phyloP scores from a whole-genome alignment of 2,888 invertebrate genomes.

The Drosophila subsilvestris region DNA sequence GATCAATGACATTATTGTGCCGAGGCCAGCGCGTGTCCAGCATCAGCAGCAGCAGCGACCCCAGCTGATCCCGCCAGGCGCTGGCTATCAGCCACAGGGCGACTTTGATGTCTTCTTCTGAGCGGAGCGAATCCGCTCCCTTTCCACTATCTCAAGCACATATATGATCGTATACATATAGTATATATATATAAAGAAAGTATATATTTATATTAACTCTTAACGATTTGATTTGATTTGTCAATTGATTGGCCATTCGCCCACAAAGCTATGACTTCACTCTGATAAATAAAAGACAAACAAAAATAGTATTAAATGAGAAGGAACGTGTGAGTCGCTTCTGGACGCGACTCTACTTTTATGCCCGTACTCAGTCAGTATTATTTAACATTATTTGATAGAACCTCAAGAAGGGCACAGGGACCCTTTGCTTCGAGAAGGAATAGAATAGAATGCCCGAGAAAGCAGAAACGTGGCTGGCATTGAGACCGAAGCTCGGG shows the following conservation, averaged over 20 bases:
- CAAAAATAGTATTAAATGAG: slow-evolving; percentile 48
- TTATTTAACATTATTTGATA: too few species aligned
- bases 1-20: slow-evolving; percentile 83
- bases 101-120: slow-evolving; percentile 78
- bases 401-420: too few species aligned
- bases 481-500: too few species aligned
- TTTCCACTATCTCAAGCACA: slow-evolving; percentile 32
- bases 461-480: too few species aligned
- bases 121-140: slow-evolving; percentile 7
- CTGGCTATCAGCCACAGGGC: slow-evolving; percentile 53
- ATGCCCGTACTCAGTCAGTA: too few species aligned
- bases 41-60: slow-evolving; percentile 44
- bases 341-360: too few species aligned
- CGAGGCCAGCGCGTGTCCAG: slow-evolving; percentile 51
- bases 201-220: slow-evolving; percentile 66
- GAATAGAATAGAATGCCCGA: too few species aligned
- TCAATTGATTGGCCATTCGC: slow-evolving; percentile 53
- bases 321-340: too few species aligned
- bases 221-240: slow-evolving; percentile 60
- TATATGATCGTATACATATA: slow-evolving; percentile 30
- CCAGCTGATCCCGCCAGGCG: slow-evolving; percentile 45
- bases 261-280: slow-evolving; percentile 26
- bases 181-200: too few species aligned
- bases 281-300: slow-evolving; percentile 56
- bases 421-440: too few species aligned